Evolutionary conservation across 2,888 invertebrate genomes (phyloP).

Genomic region (Clitarchus hookeri): DNA sequence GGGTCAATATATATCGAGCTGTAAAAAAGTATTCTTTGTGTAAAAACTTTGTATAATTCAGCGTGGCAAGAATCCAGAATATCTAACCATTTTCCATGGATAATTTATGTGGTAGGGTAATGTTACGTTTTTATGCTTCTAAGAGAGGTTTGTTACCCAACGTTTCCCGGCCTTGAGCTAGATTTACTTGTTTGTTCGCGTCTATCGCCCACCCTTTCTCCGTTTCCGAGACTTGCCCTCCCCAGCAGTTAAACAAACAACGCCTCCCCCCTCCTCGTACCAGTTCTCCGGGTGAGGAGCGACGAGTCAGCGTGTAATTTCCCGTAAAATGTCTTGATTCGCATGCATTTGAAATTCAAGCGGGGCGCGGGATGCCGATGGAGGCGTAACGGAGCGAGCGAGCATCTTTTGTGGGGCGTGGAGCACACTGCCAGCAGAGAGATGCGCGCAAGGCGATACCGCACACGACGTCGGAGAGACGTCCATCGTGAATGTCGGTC

Average conservation of each 20-base stretch:
- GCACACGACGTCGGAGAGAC: too few species aligned
- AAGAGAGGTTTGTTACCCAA: neutral
- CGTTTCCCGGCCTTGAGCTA: neutral
- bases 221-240: neutral
- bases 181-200: neutral
- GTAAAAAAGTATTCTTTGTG: too few species aligned
- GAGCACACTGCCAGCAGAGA: neutral
- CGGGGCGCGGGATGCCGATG: neutral
- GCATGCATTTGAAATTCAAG: neutral
- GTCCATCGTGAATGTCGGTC: too few species aligned
- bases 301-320: conserved; percentile 14
- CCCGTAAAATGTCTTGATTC: conserved; percentile 1
- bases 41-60: too few species aligned
- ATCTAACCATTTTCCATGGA: too few species aligned
- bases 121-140: neutral
- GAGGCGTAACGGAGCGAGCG: neutral
- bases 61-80: too few species aligned
- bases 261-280: neutral
- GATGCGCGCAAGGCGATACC: neutral
- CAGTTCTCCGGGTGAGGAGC: neutral
- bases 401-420: neutral
- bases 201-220: neutral
- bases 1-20: too few species aligned
- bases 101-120: neutral
- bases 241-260: neutral